Evolutionary conservation across 2,797 vertebrate species (phyloP).

Genomic region (Arrhamphus sclerolepis): DNA sequence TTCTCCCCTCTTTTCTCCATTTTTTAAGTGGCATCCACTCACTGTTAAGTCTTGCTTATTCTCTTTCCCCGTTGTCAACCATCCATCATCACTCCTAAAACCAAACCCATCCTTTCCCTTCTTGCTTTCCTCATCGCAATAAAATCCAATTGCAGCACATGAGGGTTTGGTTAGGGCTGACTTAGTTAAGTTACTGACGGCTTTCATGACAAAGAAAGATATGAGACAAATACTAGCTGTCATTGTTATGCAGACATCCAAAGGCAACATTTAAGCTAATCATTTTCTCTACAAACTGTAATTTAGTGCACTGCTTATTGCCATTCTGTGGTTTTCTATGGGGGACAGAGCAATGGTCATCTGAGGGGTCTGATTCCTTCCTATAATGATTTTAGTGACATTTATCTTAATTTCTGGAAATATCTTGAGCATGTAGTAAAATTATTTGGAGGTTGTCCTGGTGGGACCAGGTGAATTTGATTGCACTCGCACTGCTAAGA

Average conservation of each 20-base stretch:
- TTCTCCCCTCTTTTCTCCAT: slow-evolving; percentile 8
- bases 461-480: too few species aligned
- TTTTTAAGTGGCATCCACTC: slow-evolving; percentile 18
- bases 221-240: not conserved
- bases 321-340: not conserved
- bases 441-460: too few species aligned
- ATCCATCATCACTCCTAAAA: slow-evolving; percentile 17
- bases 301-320: slow-evolving; percentile 1
- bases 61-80: slow-evolving; percentile 3
- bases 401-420: too few species aligned
- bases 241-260: not conserved
- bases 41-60: slow-evolving; percentile 19
- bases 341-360: not conserved
- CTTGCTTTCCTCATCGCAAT: slow-evolving; percentile 42
- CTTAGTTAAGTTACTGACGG: slow-evolving; percentile 61
- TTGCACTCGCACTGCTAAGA: too few species aligned
- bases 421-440: too few species aligned
- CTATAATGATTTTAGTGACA: too few species aligned
- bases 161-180: slow-evolving; percentile 40
- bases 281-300: not conserved
- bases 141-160: slow-evolving; percentile 62
- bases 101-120: slow-evolving; percentile 15
- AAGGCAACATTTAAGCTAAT: not conserved
- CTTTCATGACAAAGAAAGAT: slow-evolving; percentile 43
- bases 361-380: too few species aligned